Evolutionary conservation across 2,797 vertebrate genomes (phyloP).

Genomic region (Melanotaenia boesemani): DNA sequence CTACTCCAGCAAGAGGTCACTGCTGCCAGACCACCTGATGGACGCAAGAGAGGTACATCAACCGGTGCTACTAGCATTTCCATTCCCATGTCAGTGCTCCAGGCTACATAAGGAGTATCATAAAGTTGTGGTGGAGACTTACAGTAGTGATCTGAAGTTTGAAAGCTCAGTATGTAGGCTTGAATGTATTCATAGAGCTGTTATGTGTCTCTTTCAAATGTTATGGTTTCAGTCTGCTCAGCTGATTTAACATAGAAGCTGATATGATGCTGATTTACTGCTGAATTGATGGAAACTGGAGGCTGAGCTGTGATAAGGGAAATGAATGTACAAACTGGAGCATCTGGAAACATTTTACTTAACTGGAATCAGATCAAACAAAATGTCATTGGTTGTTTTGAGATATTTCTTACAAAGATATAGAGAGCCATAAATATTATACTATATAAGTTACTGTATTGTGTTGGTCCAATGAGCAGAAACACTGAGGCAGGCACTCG

Average conservation of each 20-base stretch:
- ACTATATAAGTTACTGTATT: background rate
- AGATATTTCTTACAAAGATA: background rate
- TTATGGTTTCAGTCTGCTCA: background rate
- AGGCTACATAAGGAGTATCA: too few species aligned
- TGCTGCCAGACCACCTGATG: conserved; percentile 93
- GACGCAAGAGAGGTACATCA: conserved; percentile 93
- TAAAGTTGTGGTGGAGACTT: too few species aligned
- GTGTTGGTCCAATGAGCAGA: background rate
- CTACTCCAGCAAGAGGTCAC: conserved; percentile 87
- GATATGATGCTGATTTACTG: background rate
- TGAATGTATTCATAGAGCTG: background rate
- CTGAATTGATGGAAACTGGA: background rate
- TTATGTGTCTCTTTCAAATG: background rate
- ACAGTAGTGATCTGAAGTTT: too few species aligned
- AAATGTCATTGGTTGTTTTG: background rate
- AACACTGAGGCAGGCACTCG: background rate
- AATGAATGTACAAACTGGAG: too few species aligned
- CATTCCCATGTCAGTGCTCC: too few species aligned
- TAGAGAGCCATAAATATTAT: background rate
- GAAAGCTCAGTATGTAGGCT: too few species aligned
- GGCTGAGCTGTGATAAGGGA: too few species aligned
- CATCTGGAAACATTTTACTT: too few species aligned
- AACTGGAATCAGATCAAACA: too few species aligned
- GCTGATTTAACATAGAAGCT: background rate
- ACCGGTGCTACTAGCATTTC: background rate